A percentile compares a stretch with the other conserved stretches of the same genome.
Conservation (phyloP, 2,113 vertebrate species). For the Hippocampus comes region DNA sequence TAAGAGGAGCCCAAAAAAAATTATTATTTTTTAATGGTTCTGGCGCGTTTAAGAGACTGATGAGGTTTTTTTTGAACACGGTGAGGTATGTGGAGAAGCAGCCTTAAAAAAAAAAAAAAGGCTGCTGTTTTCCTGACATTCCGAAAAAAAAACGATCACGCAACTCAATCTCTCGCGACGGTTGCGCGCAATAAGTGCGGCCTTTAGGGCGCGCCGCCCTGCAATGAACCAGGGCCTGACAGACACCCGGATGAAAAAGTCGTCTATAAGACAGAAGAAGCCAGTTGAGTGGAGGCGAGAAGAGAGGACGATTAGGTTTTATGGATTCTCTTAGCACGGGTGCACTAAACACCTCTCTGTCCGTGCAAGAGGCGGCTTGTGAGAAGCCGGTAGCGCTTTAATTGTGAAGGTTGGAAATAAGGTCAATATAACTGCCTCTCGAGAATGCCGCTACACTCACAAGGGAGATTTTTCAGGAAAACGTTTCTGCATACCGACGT, state of each 20-base stretch:
- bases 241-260: not conserved
- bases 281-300: not conserved
- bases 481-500: constrained; percentile 5
- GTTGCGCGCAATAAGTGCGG: not conserved
- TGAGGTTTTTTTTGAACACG: no score
- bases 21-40: no score
- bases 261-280: not conserved
- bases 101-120: no score
- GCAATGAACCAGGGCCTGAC: not conserved
- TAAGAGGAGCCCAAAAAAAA: no score
- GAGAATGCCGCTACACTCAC: not conserved
- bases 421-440: constrained; percentile 50
- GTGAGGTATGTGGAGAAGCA: no score
- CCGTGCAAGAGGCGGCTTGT: constrained; percentile 42
- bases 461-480: not conserved
- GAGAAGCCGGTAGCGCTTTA: constrained; percentile 44
- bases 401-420: constrained; percentile 29
- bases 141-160: not conserved
- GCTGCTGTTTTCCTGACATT: not conserved
- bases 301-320: not conserved
- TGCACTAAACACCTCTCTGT: not conserved
- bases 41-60: no score
- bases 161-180: not conserved
- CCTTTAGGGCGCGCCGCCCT: not conserved
- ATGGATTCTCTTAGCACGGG: not conserved